Percentiles rank a stretch among this genome's conserved stretches.
Conservation (phyloP, 2,888 invertebrate genomes). For the Troilus luridus region DNA sequence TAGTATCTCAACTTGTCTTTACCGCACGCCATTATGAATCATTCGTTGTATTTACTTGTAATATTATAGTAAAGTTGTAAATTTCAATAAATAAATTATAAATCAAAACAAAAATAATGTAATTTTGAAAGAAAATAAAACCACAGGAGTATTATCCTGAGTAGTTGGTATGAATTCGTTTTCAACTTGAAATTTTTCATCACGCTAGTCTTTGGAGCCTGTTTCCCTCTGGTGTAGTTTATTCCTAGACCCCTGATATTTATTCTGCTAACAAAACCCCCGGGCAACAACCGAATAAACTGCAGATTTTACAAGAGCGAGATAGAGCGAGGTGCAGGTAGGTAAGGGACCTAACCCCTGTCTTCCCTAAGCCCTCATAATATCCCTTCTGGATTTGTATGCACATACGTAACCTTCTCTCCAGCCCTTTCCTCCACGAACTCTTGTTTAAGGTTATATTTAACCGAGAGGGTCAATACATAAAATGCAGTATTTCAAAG, state of each 20-base stretch:
- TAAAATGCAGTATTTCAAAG: constrained; percentile 25
- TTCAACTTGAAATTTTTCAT: not conserved
- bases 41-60: too few species aligned
- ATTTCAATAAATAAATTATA: too few species aligned
- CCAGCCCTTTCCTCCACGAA: not conserved
- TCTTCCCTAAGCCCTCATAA: constrained; percentile 45
- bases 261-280: not conserved
- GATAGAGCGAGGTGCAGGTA: not conserved
- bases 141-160: not conserved
- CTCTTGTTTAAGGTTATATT: constrained; percentile 31
- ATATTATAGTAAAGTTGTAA: too few species aligned
- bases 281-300: not conserved
- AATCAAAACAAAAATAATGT: too few species aligned
- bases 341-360: constrained; percentile 4
- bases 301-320: constrained; percentile 12
- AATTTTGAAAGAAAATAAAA: too few species aligned
- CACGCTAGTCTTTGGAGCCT: not conserved
- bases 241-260: not conserved
- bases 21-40: too few species aligned
- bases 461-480: constrained; percentile 14
- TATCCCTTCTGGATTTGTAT: constrained; percentile 32
- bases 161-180: not conserved
- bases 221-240: not conserved
- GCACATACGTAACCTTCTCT: constrained; percentile 27
- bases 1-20: too few species aligned